phyloP scores from a whole-genome alignment of 2,888 invertebrate species.

The Stenichneumon culpator region DNA sequence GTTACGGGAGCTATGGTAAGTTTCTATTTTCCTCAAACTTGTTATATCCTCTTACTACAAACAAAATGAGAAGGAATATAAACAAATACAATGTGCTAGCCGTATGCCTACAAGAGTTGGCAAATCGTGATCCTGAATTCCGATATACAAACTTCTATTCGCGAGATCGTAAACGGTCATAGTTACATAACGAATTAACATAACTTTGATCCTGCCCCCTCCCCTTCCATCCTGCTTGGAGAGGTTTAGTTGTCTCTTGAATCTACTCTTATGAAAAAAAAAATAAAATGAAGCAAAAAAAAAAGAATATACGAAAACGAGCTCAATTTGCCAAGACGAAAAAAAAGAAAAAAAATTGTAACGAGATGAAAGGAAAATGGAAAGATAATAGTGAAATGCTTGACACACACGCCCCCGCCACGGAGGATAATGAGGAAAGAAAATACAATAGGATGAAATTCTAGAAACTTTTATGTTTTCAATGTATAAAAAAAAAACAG shows the following conservation, averaged over 20 bases:
- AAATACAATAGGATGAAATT: slow-evolving; percentile 74
- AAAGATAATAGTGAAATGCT: slow-evolving; percentile 62
- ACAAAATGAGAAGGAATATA: not conserved
- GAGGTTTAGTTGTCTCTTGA: slow-evolving; percentile 75
- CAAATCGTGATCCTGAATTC: slow-evolving; percentile 38
- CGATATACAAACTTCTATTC: slow-evolving; percentile 5
- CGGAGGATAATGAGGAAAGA: slow-evolving; percentile 77
- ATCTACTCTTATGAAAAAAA: slow-evolving; percentile 50
- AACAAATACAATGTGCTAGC: slow-evolving; percentile 29
- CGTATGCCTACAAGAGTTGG: slow-evolving; percentile 27
- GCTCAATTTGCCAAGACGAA: slow-evolving; percentile 66
- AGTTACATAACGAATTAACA: slow-evolving; percentile 68
- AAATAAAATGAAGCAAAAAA: slow-evolving; percentile 60
- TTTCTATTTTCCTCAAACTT: slow-evolving; percentile 65
- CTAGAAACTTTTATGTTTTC: slow-evolving; percentile 23
- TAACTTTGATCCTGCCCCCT: slow-evolving; percentile 78
- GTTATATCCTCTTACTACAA: slow-evolving; percentile 17
- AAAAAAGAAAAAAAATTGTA: slow-evolving; percentile 45
- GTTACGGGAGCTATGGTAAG: slow-evolving; percentile 93
- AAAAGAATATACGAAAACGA: slow-evolving; percentile 64
- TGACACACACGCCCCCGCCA: slow-evolving; percentile 70
- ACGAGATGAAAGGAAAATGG: slow-evolving; percentile 23
- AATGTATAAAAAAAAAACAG: slow-evolving; percentile 8
- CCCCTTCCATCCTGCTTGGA: slow-evolving; percentile 81
- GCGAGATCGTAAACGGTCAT: slow-evolving; percentile 10